A percentile compares a stretch with the other conserved stretches of the same genome.
These are phyloP conservation scores for Betta splendens DNA, from an alignment of 2,797 vertebrate genomes.

Conservation along the genomic window DNA sequence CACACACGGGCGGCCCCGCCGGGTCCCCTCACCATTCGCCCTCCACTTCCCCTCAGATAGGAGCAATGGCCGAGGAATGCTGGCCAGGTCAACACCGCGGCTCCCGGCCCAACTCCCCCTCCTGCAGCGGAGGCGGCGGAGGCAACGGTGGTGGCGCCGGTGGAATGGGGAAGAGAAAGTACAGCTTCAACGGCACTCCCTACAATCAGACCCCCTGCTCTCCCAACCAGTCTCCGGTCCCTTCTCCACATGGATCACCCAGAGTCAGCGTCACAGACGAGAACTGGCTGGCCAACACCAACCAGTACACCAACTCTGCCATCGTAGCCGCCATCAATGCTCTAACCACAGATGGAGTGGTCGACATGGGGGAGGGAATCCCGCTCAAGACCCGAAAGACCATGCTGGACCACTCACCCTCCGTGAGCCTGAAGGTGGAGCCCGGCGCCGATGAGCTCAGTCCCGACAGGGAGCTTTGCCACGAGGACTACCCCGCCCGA, in stretches of 20 bases:
- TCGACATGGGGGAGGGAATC: conserved; percentile 92
- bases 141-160: conserved; percentile 31
- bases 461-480: conserved; percentile 80
- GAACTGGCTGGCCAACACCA: conserved; percentile 91
- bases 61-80: conserved; percentile 88
- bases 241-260: conserved; percentile 90
- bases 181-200: conserved; percentile 85
- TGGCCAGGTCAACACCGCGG: conserved; percentile 84
- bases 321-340: conserved; percentile 97
- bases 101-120: conserved; percentile 90
- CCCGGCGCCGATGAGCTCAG: conserved; percentile 87
- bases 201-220: conserved; percentile 87
- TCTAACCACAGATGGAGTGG: conserved; percentile 91
- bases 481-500: conserved; percentile 88
- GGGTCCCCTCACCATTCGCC: conserved; percentile 90
- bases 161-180: conserved; percentile 89
- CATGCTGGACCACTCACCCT: conserved; percentile 83
- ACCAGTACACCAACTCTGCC: conserved; percentile 97
- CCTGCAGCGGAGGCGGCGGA: conserved; percentile 69
- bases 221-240: conserved; percentile 88
- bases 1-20: conserved; percentile 82
- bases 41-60: conserved; percentile 89
- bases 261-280: conserved; percentile 92
- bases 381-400: conserved; percentile 94
- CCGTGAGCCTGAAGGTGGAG: conserved; percentile 91